Evolutionary conservation across 1,140 invertebrate genomes (phyloP), one percentile per base, ranked within the genome.

Genomic region (Drosophila subpulchrella): DNA sequence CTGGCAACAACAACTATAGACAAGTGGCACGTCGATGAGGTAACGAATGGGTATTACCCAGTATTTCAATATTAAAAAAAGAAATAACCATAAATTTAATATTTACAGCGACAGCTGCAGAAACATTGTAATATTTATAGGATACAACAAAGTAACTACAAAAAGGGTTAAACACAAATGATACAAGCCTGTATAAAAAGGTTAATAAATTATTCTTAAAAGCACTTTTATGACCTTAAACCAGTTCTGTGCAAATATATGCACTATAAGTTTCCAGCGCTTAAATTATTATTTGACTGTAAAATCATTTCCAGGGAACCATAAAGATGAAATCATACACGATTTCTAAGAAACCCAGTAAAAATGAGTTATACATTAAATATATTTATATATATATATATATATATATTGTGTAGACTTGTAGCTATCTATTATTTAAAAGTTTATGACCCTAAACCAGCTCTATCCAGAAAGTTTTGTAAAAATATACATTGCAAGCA

Each of bases 1-100:
- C 72, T 58, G 62, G 8, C 41, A 42, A 48, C 54, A 62, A 12
- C 50, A 75, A 47, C 67, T 41, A 47, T 27, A 57, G 32, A 65
- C 50, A 57, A 51, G 51, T 34, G 27, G 30, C 50, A 53, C 46
- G 1, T 11, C 3, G 8, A 12, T 11, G 10, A 1, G 20, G 5
- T 15, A 5, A 7, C 6, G 61, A 66, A 62, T 46, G 11, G 46
- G 7, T 0, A 2, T 1, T 68, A 53, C 60, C 59, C 38, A 11
- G 10, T 17, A 11, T 7, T 11, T 20, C 6, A 30, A 32, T 13
- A 27, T 10, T 4, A 17, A 7, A 0, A 6, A 13, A 12, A n/a
- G 4, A 6, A 3, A 15, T 5, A 15, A 17, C 5, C 3, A 4
- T 8, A 8, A 41, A 7, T 20, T 12, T 2, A 4, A 20, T 46